phyloP scores from a whole-genome alignment of 2,888 invertebrate species.

The Aphelenchoides bicaudatus region DNA sequence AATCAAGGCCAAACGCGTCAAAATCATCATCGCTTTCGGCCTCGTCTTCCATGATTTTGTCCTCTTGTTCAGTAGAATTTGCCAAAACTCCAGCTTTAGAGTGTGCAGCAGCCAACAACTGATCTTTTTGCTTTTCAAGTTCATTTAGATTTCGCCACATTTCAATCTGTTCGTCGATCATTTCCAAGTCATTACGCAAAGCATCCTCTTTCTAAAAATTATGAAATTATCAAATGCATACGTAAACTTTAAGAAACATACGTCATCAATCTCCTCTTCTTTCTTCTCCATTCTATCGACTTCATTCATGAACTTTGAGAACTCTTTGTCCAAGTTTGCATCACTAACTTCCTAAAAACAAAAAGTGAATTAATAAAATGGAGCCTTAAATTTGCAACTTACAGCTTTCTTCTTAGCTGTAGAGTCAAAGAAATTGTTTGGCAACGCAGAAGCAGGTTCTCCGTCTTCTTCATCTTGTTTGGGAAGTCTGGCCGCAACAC shows the following conservation, averaged over 20 bases:
- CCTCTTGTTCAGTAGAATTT: not conserved
- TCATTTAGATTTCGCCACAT: constrained; percentile 32
- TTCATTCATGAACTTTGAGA: constrained; percentile 27
- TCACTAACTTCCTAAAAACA: not conserved
- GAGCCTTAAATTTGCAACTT: not conserved
- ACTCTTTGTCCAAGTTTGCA: constrained; percentile 24
- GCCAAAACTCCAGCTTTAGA: not conserved
- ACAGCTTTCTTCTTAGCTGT: constrained; percentile 21
- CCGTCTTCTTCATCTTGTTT: constrained; percentile 9
- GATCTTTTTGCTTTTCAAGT: constrained; percentile 30
- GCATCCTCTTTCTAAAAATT: constrained; percentile 23
- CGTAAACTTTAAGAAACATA: not conserved
- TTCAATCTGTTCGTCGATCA: constrained; percentile 35
- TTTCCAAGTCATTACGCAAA: constrained; percentile 27
- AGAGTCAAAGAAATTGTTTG: constrained; percentile 30
- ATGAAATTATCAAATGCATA: not conserved
- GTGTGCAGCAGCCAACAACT: constrained; percentile 19
- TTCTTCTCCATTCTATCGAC: constrained; percentile 37
- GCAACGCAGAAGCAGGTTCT: constrained; percentile 18
- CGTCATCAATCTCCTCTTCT: constrained; percentile 30
- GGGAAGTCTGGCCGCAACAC: constrained; percentile 1
- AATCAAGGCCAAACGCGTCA: constrained; percentile 28
- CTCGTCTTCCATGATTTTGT: constrained; percentile 4
- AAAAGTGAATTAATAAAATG: constrained; percentile 2
- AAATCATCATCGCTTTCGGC: constrained; percentile 22